Evolutionary conservation across 64 coral and sea anemone genomes (phyloP), one percentile per base, ranked within the genome.

Genomic region (Dendrophyllia cribrosa): DNA sequence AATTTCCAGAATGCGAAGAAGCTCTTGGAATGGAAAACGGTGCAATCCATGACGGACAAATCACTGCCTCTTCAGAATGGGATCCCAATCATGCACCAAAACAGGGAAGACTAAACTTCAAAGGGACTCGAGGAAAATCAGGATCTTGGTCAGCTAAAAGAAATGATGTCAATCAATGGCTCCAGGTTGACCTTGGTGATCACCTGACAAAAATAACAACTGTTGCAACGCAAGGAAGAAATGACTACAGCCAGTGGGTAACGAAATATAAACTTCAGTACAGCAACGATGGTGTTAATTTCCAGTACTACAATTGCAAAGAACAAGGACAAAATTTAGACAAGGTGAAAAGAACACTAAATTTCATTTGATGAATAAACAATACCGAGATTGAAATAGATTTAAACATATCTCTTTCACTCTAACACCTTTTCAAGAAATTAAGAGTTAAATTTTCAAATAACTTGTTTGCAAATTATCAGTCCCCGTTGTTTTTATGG

Each of bases 221-320:
- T 48, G 22, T 87, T 43, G 67, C 85, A 23, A 74, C 85, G 19
- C 85, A 87, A 58, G 85, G 85, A 74, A 71, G 85, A 52, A 56
- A 87, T 24, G 69, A 68, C 12, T 49, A n/a, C 43, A 47, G 53
- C 51, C 66, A 87, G 24, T 74, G 85, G 85, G 85, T 87, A 3
- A 87, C 25, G 6, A 87, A 34, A 13, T 87, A 74, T 50, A 45
- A 34, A 3, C 3, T 87, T 14, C 1, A 26, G 66, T 44, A 87
- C 85, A 87, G 85, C 22, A 56, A 72, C 43, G 85, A 87, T 43
- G 69, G 69, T 4, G 67, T 58, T 19, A 68, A 26, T 12, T 87
- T 68, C 49, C 44, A 11, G 10, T 73, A 58, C 25, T 87, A 74
- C n/a, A n/a, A n/a, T n/a, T n/a, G n/a, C 23, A 56, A 51, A 16